Conservation (phyloP, 2,888 invertebrate genomes). For the Dasysyrphus albostriatus region DNA sequence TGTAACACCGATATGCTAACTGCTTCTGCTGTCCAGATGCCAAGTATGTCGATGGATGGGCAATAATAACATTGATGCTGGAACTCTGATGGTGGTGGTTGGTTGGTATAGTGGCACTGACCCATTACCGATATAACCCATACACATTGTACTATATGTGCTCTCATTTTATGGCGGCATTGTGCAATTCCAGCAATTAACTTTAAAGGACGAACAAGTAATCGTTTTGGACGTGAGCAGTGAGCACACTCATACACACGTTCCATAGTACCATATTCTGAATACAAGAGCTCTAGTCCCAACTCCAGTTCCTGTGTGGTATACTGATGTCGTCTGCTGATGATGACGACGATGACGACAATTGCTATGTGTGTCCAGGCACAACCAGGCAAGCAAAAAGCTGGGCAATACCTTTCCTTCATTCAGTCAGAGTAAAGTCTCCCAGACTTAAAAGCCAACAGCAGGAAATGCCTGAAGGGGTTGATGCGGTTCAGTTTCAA, state of each 20-base stretch:
- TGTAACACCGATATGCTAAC: slow-evolving; percentile 22
- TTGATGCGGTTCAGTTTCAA: slow-evolving; percentile 67
- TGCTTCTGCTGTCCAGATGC: slow-evolving; percentile 58
- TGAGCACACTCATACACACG: slow-evolving; percentile 48
- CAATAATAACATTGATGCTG: slow-evolving; percentile 71
- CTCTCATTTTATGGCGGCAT: slow-evolving; percentile 69
- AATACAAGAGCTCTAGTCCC: slow-evolving; percentile 24
- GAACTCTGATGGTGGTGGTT: slow-evolving; percentile 24
- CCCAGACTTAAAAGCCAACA: slow-evolving; percentile 55
- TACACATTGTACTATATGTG: slow-evolving; percentile 61
- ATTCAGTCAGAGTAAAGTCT: slow-evolving; percentile 23
- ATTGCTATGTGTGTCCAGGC: slow-evolving; percentile 63
- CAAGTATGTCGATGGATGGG: slow-evolving; percentile 73
- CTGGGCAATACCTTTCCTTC: slow-evolving; percentile 29
- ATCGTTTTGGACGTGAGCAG: slow-evolving; percentile 76
- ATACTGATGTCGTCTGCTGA: slow-evolving; percentile 46
- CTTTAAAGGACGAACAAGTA: slow-evolving; percentile 77
- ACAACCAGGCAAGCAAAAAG: slow-evolving; percentile 62
- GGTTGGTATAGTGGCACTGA: slow-evolving; percentile 54
- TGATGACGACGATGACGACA: slow-evolving; percentile 68
- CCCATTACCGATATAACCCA: slow-evolving; percentile 70
- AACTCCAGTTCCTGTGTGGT: slow-evolving; percentile 32
- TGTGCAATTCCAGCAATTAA: slow-evolving; percentile 77
- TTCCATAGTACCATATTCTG: neutral
- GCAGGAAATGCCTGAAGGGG: slow-evolving; percentile 66